Base-by-base conservation (phyloP, 2,888 invertebrate genomes). In the Leptopilina myrica region DNA sequence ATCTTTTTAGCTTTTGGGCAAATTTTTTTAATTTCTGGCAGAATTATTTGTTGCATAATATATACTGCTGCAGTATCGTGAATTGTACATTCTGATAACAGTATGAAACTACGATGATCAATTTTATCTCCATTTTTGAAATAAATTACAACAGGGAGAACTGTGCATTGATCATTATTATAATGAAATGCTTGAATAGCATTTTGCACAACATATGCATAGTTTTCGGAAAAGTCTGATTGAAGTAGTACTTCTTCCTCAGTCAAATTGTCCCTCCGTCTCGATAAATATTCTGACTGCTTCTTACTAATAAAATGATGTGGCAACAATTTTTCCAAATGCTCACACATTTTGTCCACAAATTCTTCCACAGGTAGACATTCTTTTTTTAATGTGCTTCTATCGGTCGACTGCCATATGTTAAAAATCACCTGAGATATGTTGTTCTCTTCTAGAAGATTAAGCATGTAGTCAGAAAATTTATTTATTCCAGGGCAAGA, bases 181-280 rank as follows among this genome's bases (percentile, higher is more conserved):
- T 78, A 83, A 78, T 83, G 84, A 62, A 84, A 84, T 14, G 76
- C 76, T 56, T 81, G 81, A 12, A 81, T 80, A 12, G 84, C 81
- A 77, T 83, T 79, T 53, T 78, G 79, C 65, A 46, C 67, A 12
- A 81, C 64, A 56, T 59, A 76, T 12, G 76, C 77, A 67, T 62
- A 77, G 46, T 80, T 77, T 78, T 77, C 73, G 14, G 75, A 33
- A 65, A 79, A 81, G 46, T 79, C 78, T 20, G 20, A 64, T 14
- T 65, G 64, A 2, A 81, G 40, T n/a, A 81, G 64, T 66, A 80
- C 64, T 75, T 78, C 80, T 12, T 46, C 62, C 43, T 53, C 75
- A 43, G n/a, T 11, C 56, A 78, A 62, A 76, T 77, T 78, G 40
- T 76, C 53, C 40, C 73, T 77, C n/a, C 53, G 40, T 6, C 53